These are phyloP conservation scores for Heliconius eleuchia DNA, from an alignment of 1,140 invertebrate genomes.

Conservation along the genomic window DNA sequence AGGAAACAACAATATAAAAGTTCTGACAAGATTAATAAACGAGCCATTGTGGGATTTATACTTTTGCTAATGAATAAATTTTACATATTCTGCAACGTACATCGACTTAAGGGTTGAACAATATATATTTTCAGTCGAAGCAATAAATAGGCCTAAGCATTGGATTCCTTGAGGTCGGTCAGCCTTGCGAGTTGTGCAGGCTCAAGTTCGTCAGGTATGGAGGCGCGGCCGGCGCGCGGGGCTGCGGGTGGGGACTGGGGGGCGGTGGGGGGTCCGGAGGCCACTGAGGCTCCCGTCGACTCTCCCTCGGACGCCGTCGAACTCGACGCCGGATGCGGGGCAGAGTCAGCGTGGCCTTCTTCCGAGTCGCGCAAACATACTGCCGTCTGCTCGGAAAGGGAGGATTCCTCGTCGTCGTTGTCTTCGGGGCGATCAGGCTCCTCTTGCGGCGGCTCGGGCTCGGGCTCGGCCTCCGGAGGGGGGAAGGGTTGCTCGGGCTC, in stretches of 20 bases:
- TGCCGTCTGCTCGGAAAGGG: conserved; percentile 67
- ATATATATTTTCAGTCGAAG: conserved; percentile 26
- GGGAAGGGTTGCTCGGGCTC: conserved; percentile 87
- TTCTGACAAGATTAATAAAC: neutral
- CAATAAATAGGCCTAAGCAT: conserved; percentile 84
- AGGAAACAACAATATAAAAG: conserved; percentile 1
- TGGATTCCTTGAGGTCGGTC: conserved; percentile 93
- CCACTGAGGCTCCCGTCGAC: conserved; percentile 59
- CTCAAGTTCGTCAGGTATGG: conserved; percentile 92
- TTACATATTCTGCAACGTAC: neutral
- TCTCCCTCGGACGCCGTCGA: conserved; percentile 70
- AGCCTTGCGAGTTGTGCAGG: conserved; percentile 91
- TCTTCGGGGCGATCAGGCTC: conserved; percentile 54
- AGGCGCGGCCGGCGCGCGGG: conserved; percentile 87
- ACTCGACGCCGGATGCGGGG: conserved; percentile 64
- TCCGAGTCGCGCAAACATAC: conserved; percentile 65
- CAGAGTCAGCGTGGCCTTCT: conserved; percentile 58
- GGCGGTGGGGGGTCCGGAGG: conserved; percentile 66
- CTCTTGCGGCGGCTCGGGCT: conserved; percentile 66
- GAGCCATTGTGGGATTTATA: neutral
- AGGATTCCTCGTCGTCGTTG: conserved; percentile 68
- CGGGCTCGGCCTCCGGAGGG: conserved; percentile 75
- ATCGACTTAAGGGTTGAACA: conserved; percentile 6
- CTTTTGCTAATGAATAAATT: neutral
- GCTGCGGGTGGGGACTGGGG: conserved; percentile 83